A percentile compares a stretch with the other conserved stretches of the same genome.
Evolutionary conservation across 2,888 invertebrate species (phyloP).

Genomic region (Xanthorhoe spadicearia): DNA sequence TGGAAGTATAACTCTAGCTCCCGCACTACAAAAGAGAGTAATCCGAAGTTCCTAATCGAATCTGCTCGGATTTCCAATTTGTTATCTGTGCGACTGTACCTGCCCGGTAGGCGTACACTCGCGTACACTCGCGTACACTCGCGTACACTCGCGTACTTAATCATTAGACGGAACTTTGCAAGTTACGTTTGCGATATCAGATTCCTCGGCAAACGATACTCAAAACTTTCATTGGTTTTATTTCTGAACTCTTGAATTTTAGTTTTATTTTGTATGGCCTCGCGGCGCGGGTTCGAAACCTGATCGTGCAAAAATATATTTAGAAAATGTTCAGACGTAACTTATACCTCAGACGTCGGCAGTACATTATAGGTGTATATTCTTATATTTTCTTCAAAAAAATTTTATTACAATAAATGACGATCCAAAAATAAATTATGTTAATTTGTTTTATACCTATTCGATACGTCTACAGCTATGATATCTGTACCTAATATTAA

Average conservation of each 20-base stretch:
- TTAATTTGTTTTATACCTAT: no score
- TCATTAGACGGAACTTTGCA: conserved; percentile 18
- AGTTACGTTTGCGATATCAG: conserved; percentile 18
- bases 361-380: no score
- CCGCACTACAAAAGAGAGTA: conserved; percentile 33
- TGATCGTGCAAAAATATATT: no score
- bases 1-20: not conserved
- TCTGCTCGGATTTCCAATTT: conserved; percentile 42
- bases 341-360: no score
- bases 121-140: conserved; percentile 24
- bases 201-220: conserved; percentile 5
- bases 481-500: no score
- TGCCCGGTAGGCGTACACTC: conserved; percentile 27
- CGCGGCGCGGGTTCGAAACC: no score
- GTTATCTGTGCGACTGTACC: conserved; percentile 38
- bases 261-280: not conserved
- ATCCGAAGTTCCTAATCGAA: conserved; percentile 41
- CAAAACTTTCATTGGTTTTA: conserved; percentile 2
- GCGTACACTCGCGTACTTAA: conserved; percentile 25
- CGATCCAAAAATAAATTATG: no score
- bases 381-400: no score
- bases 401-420: no score
- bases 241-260: not conserved
- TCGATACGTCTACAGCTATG: no score
- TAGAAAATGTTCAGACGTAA: no score